These are phyloP conservation scores for Chlamydotis undulata DNA, from an alignment of 2,113 vertebrate species.

Conservation along the genomic window DNA sequence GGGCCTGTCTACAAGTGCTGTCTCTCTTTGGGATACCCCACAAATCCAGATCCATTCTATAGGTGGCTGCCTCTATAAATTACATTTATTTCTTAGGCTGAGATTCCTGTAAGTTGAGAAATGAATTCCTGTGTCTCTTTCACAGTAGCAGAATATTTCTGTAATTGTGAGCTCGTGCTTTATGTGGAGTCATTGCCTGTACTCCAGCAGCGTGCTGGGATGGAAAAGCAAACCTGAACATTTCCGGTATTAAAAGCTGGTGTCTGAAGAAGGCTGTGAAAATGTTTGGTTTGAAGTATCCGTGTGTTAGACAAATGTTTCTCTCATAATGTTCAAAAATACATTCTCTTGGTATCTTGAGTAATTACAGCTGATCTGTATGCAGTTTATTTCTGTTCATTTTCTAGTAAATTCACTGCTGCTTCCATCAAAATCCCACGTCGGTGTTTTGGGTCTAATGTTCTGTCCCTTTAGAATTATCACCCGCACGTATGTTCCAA, in stretches of 20 bases:
- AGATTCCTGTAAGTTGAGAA: not conserved
- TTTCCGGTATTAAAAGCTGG: not conserved
- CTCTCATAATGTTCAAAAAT: not conserved
- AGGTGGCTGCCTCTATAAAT: not conserved
- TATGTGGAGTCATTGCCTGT: not conserved
- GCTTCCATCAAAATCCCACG: not conserved
- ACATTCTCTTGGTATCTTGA: not conserved
- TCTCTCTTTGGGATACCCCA: not conserved
- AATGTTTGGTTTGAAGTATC: not conserved
- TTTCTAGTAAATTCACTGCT: not conserved
- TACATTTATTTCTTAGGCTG: not conserved
- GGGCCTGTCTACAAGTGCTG: fast-evolving
- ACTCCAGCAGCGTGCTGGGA: not conserved
- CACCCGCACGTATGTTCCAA: not conserved
- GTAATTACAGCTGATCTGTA: not conserved
- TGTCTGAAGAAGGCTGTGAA: not conserved
- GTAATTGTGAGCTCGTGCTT: not conserved
- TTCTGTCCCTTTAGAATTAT: conserved; percentile 22
- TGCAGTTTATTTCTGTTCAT: not conserved
- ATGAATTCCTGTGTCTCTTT: not conserved
- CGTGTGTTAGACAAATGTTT: not conserved
- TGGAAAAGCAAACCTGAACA: not conserved
- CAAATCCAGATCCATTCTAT: not conserved
- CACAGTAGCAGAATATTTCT: not conserved
- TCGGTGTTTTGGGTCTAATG: not conserved